Evolutionary conservation across 1,140 invertebrate species (phyloP).

Genomic region (Aphaenogaster floridana): DNA sequence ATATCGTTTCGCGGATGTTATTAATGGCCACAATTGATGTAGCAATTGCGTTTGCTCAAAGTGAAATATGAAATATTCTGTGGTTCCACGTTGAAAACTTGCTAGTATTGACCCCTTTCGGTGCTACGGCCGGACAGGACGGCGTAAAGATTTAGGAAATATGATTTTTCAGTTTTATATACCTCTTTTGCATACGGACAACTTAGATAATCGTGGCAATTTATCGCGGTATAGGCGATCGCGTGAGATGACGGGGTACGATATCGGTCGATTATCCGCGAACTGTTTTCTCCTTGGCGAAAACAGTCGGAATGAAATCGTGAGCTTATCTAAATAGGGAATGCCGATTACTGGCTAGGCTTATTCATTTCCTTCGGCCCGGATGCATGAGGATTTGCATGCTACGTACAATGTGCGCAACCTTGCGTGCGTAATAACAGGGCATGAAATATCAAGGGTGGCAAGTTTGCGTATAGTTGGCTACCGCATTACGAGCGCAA

Average conservation of each 20-base stretch:
- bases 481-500: constrained; percentile 57
- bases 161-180: constrained; percentile 13
- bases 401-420: constrained; percentile 40
- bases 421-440: constrained; percentile 61
- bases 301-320: constrained; percentile 57
- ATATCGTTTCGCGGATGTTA: constrained; percentile 41
- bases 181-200: constrained; percentile 8
- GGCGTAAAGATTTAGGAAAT: neutral
- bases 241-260: constrained; percentile 50
- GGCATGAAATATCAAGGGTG: constrained; percentile 55
- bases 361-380: constrained; percentile 62
- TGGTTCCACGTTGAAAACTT: neutral
- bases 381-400: constrained; percentile 61
- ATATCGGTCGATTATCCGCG: constrained; percentile 59
- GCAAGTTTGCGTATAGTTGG: constrained; percentile 59
- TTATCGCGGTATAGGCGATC: constrained; percentile 42
- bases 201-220: constrained; percentile 40
- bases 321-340: constrained; percentile 51
- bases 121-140: too few relatives aligned
- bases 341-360: constrained; percentile 46
- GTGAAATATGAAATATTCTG: neutral
- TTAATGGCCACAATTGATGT: constrained; percentile 31
- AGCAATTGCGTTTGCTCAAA: constrained; percentile 1
- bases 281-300: constrained; percentile 36
- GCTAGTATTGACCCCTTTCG: neutral